phyloP scores from a whole-genome alignment of 1,140 invertebrate species.

The Trigoniulus corallinus region DNA sequence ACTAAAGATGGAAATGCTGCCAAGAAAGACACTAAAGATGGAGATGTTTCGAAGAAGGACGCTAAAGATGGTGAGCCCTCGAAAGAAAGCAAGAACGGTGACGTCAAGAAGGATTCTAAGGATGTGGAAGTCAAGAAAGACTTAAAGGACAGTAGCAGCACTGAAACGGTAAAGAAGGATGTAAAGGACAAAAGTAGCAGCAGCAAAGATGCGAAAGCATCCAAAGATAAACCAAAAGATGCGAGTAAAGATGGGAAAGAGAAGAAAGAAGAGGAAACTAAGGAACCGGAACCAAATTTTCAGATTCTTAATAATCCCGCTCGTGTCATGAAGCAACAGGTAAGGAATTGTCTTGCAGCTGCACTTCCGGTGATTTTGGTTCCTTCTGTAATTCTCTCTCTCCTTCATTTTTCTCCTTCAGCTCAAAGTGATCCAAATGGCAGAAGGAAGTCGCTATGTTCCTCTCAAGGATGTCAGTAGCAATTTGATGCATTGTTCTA shows the following conservation, averaged over 20 bases:
- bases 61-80: constrained; percentile 27
- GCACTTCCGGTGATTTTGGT: constrained; percentile 5
- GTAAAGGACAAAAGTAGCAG: constrained; percentile 23
- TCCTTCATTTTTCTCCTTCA: constrained; percentile 18
- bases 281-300: constrained; percentile 56
- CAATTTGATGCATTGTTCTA: not conserved
- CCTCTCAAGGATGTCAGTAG: constrained; percentile 62
- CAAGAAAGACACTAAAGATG: constrained; percentile 40
- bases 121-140: constrained; percentile 30
- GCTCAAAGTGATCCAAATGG: constrained; percentile 65
- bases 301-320: constrained; percentile 90
- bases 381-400: not conserved
- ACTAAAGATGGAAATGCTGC: constrained; percentile 23
- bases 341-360: not conserved
- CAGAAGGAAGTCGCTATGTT: constrained; percentile 59
- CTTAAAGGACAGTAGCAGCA: constrained; percentile 37
- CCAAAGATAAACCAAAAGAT: constrained; percentile 20
- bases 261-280: constrained; percentile 45
- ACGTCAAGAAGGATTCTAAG: constrained; percentile 36
- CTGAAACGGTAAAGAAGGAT: constrained; percentile 16
- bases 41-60: constrained; percentile 24
- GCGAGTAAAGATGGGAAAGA: constrained; percentile 49
- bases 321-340: constrained; percentile 77
- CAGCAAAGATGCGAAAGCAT: constrained; percentile 1
- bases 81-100: constrained; percentile 36